phyloP scores from a whole-genome alignment of 2,113 vertebrate genomes.

The Dinomys branickii region DNA sequence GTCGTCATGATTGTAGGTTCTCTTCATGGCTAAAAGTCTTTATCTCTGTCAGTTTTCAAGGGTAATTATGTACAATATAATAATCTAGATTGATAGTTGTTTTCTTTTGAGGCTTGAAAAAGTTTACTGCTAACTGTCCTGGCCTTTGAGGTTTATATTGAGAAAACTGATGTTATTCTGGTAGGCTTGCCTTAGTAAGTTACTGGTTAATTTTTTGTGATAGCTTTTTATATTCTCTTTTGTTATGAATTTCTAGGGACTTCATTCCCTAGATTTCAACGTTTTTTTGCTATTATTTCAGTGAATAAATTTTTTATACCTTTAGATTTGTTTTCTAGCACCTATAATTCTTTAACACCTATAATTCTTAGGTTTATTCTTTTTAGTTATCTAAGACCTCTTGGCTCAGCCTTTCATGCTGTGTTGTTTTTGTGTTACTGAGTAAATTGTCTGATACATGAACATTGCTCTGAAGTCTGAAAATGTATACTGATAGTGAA shows the following conservation, averaged over 20 bases:
- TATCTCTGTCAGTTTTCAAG: background rate
- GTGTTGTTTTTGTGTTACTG: background rate
- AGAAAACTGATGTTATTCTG: background rate
- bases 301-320: background rate
- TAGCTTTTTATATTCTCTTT: background rate
- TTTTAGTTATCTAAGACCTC: background rate
- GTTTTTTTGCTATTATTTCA: background rate
- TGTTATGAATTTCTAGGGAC: background rate
- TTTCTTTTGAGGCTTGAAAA: background rate
- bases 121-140: background rate
- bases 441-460: background rate
- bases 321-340: background rate
- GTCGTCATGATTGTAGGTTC: background rate
- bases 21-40: background rate
- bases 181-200: background rate
- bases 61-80: background rate
- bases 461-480: background rate
- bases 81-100: background rate
- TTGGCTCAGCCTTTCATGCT: background rate
- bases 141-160: background rate
- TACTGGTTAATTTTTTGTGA: background rate
- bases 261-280: background rate
- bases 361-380: background rate
- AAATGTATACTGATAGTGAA: background rate
- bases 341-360: background rate